These are phyloP conservation scores for Artemia franciscana DNA, from an alignment of 1,140 invertebrate species.

Conservation along the genomic window DNA sequence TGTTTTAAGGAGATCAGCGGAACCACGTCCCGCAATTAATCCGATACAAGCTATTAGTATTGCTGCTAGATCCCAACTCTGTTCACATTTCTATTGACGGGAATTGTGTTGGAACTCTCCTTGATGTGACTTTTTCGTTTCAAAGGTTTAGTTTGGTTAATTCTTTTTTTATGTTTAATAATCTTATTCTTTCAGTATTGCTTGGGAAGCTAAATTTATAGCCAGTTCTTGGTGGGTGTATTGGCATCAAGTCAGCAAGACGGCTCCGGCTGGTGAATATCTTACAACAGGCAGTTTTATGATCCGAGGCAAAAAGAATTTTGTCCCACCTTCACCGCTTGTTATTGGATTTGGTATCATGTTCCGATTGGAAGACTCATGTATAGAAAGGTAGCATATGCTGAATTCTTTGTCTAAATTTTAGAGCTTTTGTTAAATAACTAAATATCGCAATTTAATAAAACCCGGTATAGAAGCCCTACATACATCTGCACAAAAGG, in stretches of 20 bases:
- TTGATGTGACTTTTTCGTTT: no score
- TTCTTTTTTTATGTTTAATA: slow-evolving; percentile 7
- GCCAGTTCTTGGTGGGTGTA: slow-evolving; percentile 91
- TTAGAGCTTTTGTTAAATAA: neutral
- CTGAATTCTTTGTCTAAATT: no score
- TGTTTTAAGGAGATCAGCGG: no score
- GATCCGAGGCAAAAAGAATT: slow-evolving; percentile 96
- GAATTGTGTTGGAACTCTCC: no score
- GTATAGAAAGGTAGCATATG: slow-evolving; percentile 17
- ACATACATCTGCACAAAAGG: neutral
- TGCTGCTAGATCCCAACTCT: no score
- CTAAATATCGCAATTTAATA: neutral
- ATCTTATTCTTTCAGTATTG: slow-evolving; percentile 34
- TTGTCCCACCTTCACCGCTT: slow-evolving; percentile 66
- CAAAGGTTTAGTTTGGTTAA: slow-evolving; percentile 6
- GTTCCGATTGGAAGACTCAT: slow-evolving; percentile 47
- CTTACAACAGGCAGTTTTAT: slow-evolving; percentile 76
- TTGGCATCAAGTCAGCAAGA: slow-evolving; percentile 90
- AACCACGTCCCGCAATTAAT: no score
- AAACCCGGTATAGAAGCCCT: neutral
- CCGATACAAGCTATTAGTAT: no score
- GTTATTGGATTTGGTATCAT: slow-evolving; percentile 83
- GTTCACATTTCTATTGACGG: no score
- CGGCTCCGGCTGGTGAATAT: slow-evolving; percentile 45
- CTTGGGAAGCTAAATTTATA: slow-evolving; percentile 90